Base-by-base conservation (phyloP, 2,888 invertebrate genomes). In the Brachyopa scutellaris region DNA sequence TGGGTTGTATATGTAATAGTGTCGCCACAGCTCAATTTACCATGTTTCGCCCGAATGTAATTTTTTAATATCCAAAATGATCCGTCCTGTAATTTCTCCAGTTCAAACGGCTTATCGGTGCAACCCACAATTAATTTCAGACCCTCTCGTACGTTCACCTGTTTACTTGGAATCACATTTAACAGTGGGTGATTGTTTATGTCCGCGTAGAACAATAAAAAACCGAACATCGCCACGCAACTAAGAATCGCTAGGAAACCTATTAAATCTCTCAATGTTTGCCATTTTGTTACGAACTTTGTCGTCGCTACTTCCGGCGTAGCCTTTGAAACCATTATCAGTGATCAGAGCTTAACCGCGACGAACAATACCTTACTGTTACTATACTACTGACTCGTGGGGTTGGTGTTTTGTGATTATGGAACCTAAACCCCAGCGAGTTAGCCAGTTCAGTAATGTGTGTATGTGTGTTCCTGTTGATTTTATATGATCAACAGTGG, bases 1-100 rank as follows among this genome's bases (percentile, higher is more conserved):
- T 94, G 94, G 0, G 94, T 94, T 8, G 94, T 93, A 85, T 93
- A 93, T 0, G 94, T 94, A 31, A 95, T 91, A 73, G 92, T 92
- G 85, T 93, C 93, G 87, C 92, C 92, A 87, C 94, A 94, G 49
- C 88, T 90, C 57, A 92, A 85, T n/a, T 84, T 57, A 0, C 85
- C 86, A 70, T 90, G 90, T 38, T 90, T 88, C 78, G 92, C 93
- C 8, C 90, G 89, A 69, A 93, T 90, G 85, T 93, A 92, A 88
- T 94, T 94, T 86, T 92, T 92, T 5, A 94, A 88, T 38, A 94
- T 92, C 93, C 93, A 94, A 86, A 91, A 87, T 0, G 83, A 64
- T 0, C 89, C 89, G 15, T 88, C 86, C 23, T 88, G 89, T 0
- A 86, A 2, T 9, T 86, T 87, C 33, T 86, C 84, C 36, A 86